Conservation (phyloP, 2,113 vertebrate genomes). For the Psilopogon haemacephalus region DNA sequence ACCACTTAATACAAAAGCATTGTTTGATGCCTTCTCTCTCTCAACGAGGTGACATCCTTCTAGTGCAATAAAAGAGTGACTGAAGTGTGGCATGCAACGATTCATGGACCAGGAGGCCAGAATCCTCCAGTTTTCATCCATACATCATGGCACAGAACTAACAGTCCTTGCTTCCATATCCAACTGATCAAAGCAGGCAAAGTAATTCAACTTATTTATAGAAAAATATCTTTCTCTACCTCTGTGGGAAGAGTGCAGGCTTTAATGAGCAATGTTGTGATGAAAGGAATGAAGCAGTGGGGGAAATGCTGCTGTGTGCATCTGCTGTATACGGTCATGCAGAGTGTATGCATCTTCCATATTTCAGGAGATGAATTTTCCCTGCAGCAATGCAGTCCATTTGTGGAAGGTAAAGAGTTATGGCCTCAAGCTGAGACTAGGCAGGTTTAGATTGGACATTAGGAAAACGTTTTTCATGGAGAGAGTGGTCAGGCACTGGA, state of each 20-base stretch:
- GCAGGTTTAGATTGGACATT: too few relatives aligned
- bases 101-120: neutral
- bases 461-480: too few relatives aligned
- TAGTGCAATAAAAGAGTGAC: neutral
- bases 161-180: neutral
- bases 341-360: neutral
- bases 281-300: neutral
- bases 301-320: neutral
- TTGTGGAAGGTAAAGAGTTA: neutral
- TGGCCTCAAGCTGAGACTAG: too few relatives aligned
- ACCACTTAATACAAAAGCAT: neutral
- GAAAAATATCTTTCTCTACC: neutral
- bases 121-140: neutral
- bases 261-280: neutral
- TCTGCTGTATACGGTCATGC: neutral
- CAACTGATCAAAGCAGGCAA: neutral
- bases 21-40: neutral
- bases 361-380: conserved; percentile 3
- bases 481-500: too few relatives aligned
- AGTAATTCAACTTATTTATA: neutral
- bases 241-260: neutral
- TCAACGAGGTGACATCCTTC: fast-evolving
- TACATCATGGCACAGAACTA: neutral
- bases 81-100: neutral
- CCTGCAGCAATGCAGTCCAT: neutral